Evolutionary conservation across 2,113 vertebrate genomes (phyloP).

Genomic region (Malurus alboscapulatus): DNA sequence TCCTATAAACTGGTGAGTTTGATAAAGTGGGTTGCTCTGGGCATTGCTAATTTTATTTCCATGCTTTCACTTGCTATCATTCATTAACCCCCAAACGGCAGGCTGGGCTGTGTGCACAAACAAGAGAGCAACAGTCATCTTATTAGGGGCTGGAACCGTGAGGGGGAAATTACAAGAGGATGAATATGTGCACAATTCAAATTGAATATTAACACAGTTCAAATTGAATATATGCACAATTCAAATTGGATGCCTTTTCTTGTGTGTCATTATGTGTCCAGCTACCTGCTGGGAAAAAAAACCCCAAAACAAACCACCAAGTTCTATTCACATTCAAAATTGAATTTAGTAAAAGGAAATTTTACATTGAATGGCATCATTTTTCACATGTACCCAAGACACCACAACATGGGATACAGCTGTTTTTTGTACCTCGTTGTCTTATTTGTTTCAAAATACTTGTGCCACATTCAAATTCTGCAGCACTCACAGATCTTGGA

Average conservation of each 20-base stretch:
- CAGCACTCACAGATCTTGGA: background rate
- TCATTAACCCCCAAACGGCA: slow-evolving; percentile 36
- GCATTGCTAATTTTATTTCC: slow-evolving; percentile 71
- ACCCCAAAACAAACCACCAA: background rate
- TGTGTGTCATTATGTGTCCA: background rate
- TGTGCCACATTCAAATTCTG: background rate
- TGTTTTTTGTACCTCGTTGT: background rate
- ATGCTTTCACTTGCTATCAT: slow-evolving; percentile 60
- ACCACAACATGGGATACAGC: background rate
- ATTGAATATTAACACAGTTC: no score
- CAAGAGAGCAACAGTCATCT: background rate
- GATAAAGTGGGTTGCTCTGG: slow-evolving; percentile 58
- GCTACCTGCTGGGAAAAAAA: background rate
- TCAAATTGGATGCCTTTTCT: background rate
- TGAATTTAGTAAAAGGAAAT: background rate
- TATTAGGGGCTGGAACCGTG: background rate
- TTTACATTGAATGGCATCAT: background rate
- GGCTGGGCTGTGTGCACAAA: background rate
- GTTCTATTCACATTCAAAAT: background rate
- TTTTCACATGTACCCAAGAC: background rate
- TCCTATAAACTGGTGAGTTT: slow-evolving; percentile 63
- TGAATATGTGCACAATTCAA: background rate
- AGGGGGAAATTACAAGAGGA: background rate
- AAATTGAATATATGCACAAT: background rate
- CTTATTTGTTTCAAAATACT: background rate